Evolutionary conservation across 2,113 vertebrate genomes (phyloP).

Genomic region (Nettapus auritus): DNA sequence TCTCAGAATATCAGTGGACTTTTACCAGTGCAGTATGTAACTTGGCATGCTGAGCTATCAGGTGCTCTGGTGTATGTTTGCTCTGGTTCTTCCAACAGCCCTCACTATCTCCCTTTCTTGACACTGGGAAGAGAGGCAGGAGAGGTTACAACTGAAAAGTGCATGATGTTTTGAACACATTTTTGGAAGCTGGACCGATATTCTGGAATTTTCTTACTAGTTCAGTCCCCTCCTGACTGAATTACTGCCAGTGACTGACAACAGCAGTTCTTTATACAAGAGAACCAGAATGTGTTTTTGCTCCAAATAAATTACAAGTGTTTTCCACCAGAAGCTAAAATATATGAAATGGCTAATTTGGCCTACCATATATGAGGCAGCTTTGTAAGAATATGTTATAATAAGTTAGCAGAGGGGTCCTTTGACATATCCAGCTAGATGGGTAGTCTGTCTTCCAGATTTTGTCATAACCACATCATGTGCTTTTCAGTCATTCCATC

Average conservation of each 20-base stretch:
- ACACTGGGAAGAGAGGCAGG: background rate
- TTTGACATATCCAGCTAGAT: background rate
- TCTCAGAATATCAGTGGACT: conserved; percentile 39
- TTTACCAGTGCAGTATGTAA: background rate
- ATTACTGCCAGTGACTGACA: background rate
- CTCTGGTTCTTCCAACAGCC: background rate
- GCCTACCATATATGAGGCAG: background rate
- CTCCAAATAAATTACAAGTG: background rate
- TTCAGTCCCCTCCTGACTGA: background rate
- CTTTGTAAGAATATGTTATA: background rate
- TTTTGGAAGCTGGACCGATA: background rate
- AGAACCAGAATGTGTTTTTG: background rate
- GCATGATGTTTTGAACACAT: background rate
- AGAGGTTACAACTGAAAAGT: conserved; percentile 24
- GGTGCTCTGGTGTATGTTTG: background rate
- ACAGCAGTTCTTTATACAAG: background rate
- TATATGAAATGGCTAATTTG: background rate
- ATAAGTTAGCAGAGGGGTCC: background rate
- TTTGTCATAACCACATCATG: background rate
- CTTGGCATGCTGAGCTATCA: conserved; percentile 1
- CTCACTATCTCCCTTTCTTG: background rate
- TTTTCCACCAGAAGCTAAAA: background rate
- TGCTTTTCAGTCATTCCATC: background rate
- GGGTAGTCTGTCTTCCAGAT: background rate
- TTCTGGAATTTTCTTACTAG: background rate